phyloP scores from a whole-genome alignment of 2,888 invertebrate species.

The Dromius quadrimaculatus region DNA sequence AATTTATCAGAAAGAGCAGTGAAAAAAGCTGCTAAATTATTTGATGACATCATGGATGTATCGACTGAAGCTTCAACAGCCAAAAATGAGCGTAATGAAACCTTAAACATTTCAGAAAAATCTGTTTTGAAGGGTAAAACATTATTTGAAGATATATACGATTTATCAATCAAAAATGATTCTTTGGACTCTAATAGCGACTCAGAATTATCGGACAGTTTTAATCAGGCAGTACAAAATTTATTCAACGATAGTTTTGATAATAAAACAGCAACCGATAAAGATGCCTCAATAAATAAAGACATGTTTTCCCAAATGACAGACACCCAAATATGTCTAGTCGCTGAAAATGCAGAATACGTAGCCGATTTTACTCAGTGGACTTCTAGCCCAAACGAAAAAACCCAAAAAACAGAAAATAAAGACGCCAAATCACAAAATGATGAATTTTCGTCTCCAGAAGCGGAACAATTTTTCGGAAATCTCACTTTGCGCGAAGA shows the following conservation, averaged over 20 bases:
- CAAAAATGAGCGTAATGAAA: constrained; percentile 1
- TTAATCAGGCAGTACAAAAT: background rate
- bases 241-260: background rate
- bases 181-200: background rate
- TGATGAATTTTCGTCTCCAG: constrained; percentile 33
- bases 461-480: constrained; percentile 27
- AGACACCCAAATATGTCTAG: constrained; percentile 52
- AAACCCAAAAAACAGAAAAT: constrained; percentile 4
- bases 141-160: constrained; percentile 31
- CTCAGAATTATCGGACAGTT: background rate
- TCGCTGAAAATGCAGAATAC: constrained; percentile 49
- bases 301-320: constrained; percentile 46
- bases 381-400: constrained; percentile 12
- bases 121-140: background rate
- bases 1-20: constrained; percentile 57
- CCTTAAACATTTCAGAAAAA: constrained; percentile 10
- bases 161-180: constrained; percentile 18
- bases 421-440: background rate
- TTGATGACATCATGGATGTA: constrained; percentile 59
- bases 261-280: background rate
- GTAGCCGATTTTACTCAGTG: constrained; percentile 28
- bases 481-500: constrained; percentile 29
- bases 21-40: constrained; percentile 62
- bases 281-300: constrained; percentile 19
- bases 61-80: constrained; percentile 41